Percentiles rank a stretch among this genome's conserved stretches.
phyloP scores from a whole-genome alignment of 2,888 invertebrate species.

The Agrotis clavis region DNA sequence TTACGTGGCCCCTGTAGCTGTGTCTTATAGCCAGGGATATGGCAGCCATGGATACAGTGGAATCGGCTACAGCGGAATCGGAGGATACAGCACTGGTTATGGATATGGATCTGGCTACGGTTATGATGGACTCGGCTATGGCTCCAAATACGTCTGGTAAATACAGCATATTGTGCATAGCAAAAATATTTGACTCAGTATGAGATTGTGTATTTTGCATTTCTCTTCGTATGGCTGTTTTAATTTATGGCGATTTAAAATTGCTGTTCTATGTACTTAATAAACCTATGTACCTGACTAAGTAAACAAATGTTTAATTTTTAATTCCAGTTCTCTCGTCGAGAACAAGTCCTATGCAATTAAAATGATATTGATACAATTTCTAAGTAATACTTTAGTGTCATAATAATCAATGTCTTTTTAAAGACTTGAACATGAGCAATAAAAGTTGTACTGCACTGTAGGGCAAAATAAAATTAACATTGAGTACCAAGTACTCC shows the following conservation, averaged over 20 bases:
- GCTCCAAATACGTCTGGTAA: constrained; percentile 75
- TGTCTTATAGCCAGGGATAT: constrained; percentile 50
- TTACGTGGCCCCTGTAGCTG: constrained; percentile 57
- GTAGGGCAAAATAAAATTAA: not conserved
- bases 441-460: not conserved
- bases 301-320: constrained; percentile 32
- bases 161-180: not conserved
- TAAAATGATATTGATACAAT: constrained; percentile 1
- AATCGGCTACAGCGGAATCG: constrained; percentile 25
- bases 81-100: constrained; percentile 31
- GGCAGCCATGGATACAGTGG: constrained; percentile 36
- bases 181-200: constrained; percentile 5
- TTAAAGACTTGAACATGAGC: not conserved
- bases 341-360: constrained; percentile 6
- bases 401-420: not conserved
- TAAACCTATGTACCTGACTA: constrained; percentile 50
- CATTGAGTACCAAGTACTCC: not conserved
- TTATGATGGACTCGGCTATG: constrained; percentile 26
- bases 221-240: constrained; percentile 45
- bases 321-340: not conserved
- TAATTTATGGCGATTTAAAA: constrained; percentile 46
- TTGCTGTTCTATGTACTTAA: constrained; percentile 46
- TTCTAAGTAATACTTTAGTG: not conserved
- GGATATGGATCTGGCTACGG: constrained; percentile 52
- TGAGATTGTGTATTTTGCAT: constrained; percentile 51